Conservation (phyloP, 2,797 vertebrate species). For the Diplodus sargus region DNA sequence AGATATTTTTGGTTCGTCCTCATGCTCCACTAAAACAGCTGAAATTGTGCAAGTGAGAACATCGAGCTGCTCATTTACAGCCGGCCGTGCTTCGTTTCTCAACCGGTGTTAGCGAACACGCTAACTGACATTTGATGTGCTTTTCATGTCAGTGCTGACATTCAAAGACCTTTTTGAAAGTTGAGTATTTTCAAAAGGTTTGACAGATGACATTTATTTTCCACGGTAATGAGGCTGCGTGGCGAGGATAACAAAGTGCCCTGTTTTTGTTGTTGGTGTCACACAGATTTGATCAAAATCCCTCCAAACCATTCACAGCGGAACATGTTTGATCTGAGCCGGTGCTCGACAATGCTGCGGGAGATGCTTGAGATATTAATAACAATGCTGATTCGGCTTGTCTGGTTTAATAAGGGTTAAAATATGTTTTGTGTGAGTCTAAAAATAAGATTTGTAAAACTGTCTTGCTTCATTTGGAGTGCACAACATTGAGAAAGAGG, state of each 20-base stretch:
- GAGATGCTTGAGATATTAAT: slow-evolving; percentile 7
- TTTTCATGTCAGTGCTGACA: slow-evolving; percentile 73
- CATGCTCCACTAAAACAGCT: slow-evolving; percentile 21
- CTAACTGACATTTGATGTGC: slow-evolving; percentile 70
- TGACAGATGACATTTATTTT: slow-evolving; percentile 72
- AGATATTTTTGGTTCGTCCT: slow-evolving; percentile 68
- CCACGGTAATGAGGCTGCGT: slow-evolving; percentile 62
- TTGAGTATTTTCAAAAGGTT: slow-evolving; percentile 52
- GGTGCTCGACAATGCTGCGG: slow-evolving; percentile 1
- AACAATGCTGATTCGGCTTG: background rate
- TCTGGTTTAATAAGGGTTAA: slow-evolving; percentile 27
- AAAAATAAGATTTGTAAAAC: slow-evolving; percentile 23
- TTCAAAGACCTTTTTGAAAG: slow-evolving; percentile 70
- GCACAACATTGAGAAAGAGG: background rate
- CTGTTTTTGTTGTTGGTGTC: slow-evolving; percentile 43
- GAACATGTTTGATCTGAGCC: slow-evolving; percentile 25
- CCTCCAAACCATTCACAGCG: slow-evolving; percentile 3
- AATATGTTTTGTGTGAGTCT: slow-evolving; percentile 2
- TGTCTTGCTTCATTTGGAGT: background rate
- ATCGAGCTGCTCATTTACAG: slow-evolving; percentile 22
- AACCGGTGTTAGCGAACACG: slow-evolving; percentile 14
- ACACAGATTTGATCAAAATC: slow-evolving; percentile 49
- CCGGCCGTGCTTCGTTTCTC: slow-evolving; percentile 38
- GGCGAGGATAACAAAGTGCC: slow-evolving; percentile 6
- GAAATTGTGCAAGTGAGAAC: slow-evolving; percentile 24